Percentiles rank a stretch among this genome's conserved stretches.
These are phyloP conservation scores for Phoxinus phoxinus DNA, from an alignment of 2,113 vertebrate genomes.

Conservation along the genomic window DNA sequence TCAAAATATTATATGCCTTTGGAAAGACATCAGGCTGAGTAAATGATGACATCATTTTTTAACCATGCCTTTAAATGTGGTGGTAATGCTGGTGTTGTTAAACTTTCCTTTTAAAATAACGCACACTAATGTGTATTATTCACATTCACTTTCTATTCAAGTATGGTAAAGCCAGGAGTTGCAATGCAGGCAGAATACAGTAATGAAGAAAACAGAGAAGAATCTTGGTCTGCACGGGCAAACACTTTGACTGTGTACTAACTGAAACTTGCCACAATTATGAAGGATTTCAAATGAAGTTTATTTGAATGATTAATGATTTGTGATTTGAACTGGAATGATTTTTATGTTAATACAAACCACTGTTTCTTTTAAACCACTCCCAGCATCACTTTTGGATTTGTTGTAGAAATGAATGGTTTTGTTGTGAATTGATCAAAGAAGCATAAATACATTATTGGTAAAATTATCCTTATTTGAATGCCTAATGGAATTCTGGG, in stretches of 20 bases:
- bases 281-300: background rate
- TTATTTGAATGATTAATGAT: background rate
- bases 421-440: background rate
- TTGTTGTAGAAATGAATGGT: background rate
- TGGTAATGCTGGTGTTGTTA: background rate
- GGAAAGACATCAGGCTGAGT: background rate
- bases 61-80: background rate
- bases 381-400: conserved; percentile 6
- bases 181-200: no score
- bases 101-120: background rate
- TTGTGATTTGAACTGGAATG: background rate
- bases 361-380: conserved; percentile 2
- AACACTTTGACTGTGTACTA: background rate
- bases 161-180: background rate
- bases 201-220: background rate
- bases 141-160: background rate
- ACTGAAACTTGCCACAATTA: background rate
- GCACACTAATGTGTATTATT: background rate
- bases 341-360: background rate
- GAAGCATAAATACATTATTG: background rate
- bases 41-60: background rate
- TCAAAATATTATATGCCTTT: background rate
- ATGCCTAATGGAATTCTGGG: background rate
- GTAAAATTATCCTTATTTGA: background rate
- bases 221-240: background rate